Evolutionary conservation across 1,140 invertebrate genomes (phyloP), one percentile per base, ranked within the genome.

Genomic region (Brachionus paranguensis): DNA sequence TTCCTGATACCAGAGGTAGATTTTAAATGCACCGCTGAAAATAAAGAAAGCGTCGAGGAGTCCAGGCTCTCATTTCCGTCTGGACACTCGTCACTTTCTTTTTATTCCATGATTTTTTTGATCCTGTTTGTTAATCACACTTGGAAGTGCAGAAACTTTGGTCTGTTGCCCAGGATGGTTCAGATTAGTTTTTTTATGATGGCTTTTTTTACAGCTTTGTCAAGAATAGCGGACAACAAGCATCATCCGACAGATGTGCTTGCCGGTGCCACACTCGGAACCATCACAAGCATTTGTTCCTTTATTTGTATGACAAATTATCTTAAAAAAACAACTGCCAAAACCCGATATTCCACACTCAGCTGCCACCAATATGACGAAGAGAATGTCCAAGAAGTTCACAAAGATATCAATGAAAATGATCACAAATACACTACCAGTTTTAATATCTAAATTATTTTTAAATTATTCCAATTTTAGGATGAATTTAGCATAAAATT

Each of bases 161-260:
- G 60, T 37, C 47, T 84, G 5, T 29, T 84, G 24, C 81, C 65
- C 1, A 33, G 53, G 2, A 8, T 81, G 20, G 53, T 64, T 37
- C 78, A 81, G 41, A 45, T 68, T 11, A 29, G 7, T 11, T 55
- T 81, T 64, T 64, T 81, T 33, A 24, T 68, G 17, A 37, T 81
- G 53, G 78, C 78, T n/a, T 47, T 64, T 45, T 81, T 64, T 17
- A 81, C 78, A 68, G 60, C 81, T 14, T 12, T 96, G 89, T 93
- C 94, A 8, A 91, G 95, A 43, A 92, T 96, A n/a, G 94, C 94
- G 0, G 93, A 97, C 90, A 95, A 96, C 89, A 96, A 96, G 89
- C 95, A 97, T 89, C 95, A 97, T 87, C 96, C 95, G 93, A 95
- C 93, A 86, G 93, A 93, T 88, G 93, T 93, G 6, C 87, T 93